Conservation (phyloP, 2,113 vertebrate genomes). For the Phoxinus phoxinus region DNA sequence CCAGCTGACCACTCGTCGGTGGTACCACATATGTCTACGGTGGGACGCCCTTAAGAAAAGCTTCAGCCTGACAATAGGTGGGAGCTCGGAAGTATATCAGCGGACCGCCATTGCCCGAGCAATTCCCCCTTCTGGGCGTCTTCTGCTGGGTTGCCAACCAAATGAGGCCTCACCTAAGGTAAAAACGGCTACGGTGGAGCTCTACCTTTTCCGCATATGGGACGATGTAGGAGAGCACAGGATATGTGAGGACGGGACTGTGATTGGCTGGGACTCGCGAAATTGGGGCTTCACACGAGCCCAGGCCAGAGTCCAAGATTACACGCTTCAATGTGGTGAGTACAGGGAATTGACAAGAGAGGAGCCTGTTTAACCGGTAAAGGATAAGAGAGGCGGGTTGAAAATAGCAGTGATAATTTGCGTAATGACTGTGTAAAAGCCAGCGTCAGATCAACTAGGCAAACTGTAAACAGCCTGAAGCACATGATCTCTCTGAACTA, state of each 20-base stretch:
- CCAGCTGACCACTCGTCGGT: slow-evolving; percentile 51
- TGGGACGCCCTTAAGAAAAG: slow-evolving; percentile 56
- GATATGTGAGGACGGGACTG: slow-evolving; percentile 72
- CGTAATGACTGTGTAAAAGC: background rate
- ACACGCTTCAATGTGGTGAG: slow-evolving; percentile 70
- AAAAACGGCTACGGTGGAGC: slow-evolving; percentile 61
- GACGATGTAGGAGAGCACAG: slow-evolving; percentile 58
- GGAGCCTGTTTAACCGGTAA: slow-evolving; percentile 8
- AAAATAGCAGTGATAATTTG: slow-evolving; percentile 20
- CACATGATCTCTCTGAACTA: background rate
- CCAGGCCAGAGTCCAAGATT: slow-evolving; percentile 62
- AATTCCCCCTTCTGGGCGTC: slow-evolving; percentile 61
- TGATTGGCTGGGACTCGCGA: slow-evolving; percentile 72
- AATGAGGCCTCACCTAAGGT: background rate
- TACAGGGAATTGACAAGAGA: background rate
- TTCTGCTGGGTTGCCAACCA: slow-evolving; percentile 72
- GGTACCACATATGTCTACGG: slow-evolving; percentile 75
- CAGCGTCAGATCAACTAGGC: background rate
- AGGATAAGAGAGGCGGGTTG: background rate
- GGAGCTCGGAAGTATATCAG: slow-evolving; percentile 3
- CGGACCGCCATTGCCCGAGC: slow-evolving; percentile 61
- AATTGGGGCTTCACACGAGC: slow-evolving; percentile 69
- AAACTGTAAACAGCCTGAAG: slow-evolving; percentile 18
- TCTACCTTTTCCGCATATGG: slow-evolving; percentile 80
- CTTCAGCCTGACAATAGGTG: slow-evolving; percentile 71